Evolutionary conservation across 2,888 invertebrate species (phyloP).

Genomic region (Heteromyza rotundicornis): DNA sequence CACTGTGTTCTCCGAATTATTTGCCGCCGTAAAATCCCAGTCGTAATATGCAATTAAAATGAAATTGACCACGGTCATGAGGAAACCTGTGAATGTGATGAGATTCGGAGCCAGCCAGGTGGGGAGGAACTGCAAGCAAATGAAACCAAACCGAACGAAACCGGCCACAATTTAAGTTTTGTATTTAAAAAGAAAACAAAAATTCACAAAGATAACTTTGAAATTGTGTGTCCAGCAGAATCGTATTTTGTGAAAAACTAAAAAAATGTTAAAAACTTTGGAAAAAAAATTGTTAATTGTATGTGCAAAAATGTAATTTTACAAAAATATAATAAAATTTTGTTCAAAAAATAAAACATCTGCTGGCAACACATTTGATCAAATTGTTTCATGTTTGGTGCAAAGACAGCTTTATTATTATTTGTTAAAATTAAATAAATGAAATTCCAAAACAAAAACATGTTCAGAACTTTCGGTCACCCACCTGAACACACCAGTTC

Average conservation of each 20-base stretch:
- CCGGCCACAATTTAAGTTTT: neutral
- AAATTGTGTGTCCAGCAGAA: no score
- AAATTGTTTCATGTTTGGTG: no score
- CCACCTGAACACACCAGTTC: slow-evolving; percentile 96
- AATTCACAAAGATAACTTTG: no score
- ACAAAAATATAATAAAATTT: no score
- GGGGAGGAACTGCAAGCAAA: slow-evolving; percentile 88
- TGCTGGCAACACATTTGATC: no score
- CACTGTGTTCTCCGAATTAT: slow-evolving; percentile 65
- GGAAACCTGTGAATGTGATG: slow-evolving; percentile 92
- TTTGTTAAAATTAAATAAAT: neutral
- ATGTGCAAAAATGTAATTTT: no score
- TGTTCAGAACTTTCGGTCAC: no score
- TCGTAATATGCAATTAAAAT: slow-evolving; percentile 85
- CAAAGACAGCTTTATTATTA: no score
- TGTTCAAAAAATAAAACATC: no score
- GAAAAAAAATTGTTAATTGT: no score
- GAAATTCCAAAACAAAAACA: neutral
- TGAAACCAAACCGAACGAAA: neutral
- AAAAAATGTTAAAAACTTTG: no score
- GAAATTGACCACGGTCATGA: slow-evolving; percentile 88
- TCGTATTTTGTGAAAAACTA: no score
- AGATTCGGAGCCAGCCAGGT: slow-evolving; percentile 97
- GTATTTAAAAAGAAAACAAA: neutral
- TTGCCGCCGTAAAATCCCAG: slow-evolving; percentile 72